Percentiles rank a stretch among this genome's conserved stretches.
Conservation (phyloP, 2,797 vertebrate genomes). For the Remorina albescens region DNA sequence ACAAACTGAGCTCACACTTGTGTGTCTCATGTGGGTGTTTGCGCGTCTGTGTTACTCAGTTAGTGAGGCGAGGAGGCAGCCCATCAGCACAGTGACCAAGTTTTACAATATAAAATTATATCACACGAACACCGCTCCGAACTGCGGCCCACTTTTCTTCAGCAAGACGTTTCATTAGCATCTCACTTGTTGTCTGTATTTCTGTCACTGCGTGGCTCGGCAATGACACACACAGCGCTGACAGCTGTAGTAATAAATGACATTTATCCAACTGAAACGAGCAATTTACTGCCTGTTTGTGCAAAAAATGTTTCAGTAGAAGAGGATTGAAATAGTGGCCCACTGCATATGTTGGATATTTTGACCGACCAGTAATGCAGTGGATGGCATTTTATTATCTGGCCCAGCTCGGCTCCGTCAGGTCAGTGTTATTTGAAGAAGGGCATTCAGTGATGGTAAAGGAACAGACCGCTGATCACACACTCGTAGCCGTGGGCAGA, state of each 20-base stretch:
- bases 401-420: not conserved
- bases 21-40: not conserved
- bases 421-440: conserved; percentile 53
- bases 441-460: conserved; percentile 25
- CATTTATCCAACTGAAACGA: not conserved
- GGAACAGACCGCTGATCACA: conserved; percentile 37
- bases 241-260: not conserved
- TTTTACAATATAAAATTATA: no score
- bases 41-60: conserved; percentile 37
- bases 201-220: not conserved
- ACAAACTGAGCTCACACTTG: conserved; percentile 27
- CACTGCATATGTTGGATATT: not conserved
- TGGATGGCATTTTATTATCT: conserved; percentile 27
- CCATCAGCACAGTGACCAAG: no score
- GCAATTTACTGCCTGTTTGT: not conserved
- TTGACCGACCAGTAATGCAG: not conserved
- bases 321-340: not conserved
- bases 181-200: not conserved
- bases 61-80: conserved; percentile 12
- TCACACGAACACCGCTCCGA: no score
- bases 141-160: no score
- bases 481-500: conserved; percentile 6
- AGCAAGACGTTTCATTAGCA: no score
- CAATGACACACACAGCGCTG: not conserved
- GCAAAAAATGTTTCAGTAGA: not conserved